Conservation (phyloP, 2,113 vertebrate genomes). For the Melozone crissalis region DNA sequence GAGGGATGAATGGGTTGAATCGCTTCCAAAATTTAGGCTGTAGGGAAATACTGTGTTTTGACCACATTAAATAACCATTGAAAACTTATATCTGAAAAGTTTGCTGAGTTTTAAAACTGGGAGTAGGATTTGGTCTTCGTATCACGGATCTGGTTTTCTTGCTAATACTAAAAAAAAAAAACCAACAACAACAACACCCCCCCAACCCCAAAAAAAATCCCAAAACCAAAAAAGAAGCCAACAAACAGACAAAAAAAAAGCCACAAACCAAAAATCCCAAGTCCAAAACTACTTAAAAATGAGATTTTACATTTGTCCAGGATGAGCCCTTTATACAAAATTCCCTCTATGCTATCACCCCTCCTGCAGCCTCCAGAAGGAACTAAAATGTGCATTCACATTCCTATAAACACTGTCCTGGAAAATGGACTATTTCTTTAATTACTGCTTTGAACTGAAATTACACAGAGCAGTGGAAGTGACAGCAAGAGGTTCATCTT, state of each 20-base stretch:
- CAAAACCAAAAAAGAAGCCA: not conserved
- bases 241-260: not conserved
- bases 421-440: not conserved
- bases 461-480: not conserved
- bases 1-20: not conserved
- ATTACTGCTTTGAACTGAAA: not conserved
- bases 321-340: not conserved
- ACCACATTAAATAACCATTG: not conserved
- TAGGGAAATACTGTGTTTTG: not conserved
- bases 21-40: not conserved
- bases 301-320: not conserved
- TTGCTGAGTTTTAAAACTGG: not conserved
- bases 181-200: fast-evolving
- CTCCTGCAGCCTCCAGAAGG: not conserved
- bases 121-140: not conserved
- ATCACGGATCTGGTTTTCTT: not conserved
- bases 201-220: fast-evolving
- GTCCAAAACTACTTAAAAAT: not conserved
- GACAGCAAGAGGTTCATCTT: not conserved
- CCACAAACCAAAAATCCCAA: not conserved
- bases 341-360: not conserved
- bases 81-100: not conserved
- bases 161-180: not conserved
- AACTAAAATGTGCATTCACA: not conserved
- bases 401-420: not conserved